Evolutionary conservation across 1,140 invertebrate species (phyloP), one percentile per base, ranked within the genome.

Genomic region (Meloidogyne floridensis): DNA sequence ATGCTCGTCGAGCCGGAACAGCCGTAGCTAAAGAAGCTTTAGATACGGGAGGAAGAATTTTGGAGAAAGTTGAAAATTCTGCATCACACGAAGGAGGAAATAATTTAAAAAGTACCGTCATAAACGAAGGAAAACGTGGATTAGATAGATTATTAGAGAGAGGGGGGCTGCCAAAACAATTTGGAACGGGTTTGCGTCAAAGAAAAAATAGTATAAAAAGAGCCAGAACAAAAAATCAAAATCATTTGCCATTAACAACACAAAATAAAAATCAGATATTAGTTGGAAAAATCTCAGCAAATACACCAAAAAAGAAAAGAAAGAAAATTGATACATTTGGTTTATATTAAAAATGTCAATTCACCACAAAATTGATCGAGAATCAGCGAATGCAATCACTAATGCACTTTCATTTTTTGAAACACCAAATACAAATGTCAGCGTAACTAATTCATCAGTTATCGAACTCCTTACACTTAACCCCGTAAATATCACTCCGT

Each of bases 401-500:
- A 69, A 47, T 10, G 77, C 77, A 65, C 71, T 78, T 8, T 13
- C 56, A 15, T 65, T 78, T 32, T 78, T 78, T 10, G 77, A 78
- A 15, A n/a, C n/a, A n/a, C n/a, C n/a, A n/a, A n/a, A n/a, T n/a
- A n/a, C n/a, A n/a, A n/a, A n/a, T n/a, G n/a, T 71, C 70, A 42
- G 56, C 11, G 56, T 78, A 7, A 71, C 77, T 9, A 43, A 20
- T 42, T 65, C 77, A 2, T 72, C 56, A 3, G 8, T 75, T 18
- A n/a, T 65, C 9, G 77, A 78, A 54, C 70, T 20, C 9, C 77
- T 78, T 18, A 78, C 77, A 4, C 77, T 78, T 13, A 78, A 78
- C 70, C 77, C 77, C 6, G 70, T 78, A 15, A 78, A 72, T 72
- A 72, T 78, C 15, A 78, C 77, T 5, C 77, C 77, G 0, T 78